Evolutionary conservation across 1,140 invertebrate genomes (phyloP).

Genomic region (Apis cerana): DNA sequence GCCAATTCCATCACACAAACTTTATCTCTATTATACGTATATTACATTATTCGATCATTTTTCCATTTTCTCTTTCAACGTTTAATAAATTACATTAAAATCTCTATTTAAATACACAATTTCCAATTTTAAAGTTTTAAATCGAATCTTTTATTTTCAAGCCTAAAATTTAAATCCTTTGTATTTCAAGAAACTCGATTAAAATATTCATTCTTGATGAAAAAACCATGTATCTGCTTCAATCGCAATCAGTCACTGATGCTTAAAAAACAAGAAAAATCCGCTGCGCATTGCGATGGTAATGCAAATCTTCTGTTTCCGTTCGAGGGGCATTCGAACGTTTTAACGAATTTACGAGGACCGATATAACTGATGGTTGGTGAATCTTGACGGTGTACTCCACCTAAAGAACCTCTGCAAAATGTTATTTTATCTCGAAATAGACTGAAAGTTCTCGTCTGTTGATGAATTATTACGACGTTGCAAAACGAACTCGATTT

Average conservation of each 20-base stretch:
- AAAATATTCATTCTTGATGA: background rate
- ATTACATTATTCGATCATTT: too few relatives aligned
- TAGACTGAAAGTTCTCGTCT: conserved; percentile 5
- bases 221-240: background rate
- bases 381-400: background rate
- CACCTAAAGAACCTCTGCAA: conserved; percentile 15
- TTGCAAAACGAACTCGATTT: background rate
- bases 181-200: background rate
- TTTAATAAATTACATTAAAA: too few relatives aligned
- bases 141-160: too few relatives aligned
- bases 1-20: too few relatives aligned
- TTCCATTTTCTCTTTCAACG: too few relatives aligned
- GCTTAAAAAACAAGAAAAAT: background rate
- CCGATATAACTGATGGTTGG: conserved; percentile 4
- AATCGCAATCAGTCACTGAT: background rate
- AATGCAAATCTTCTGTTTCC: conserved; percentile 37
- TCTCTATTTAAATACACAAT: too few relatives aligned
- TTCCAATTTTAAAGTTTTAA: too few relatives aligned
- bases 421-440: conserved; percentile 39
- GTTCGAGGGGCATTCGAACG: background rate
- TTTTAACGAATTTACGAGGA: conserved; percentile 23
- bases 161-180: too few relatives aligned
- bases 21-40: too few relatives aligned
- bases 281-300: conserved; percentile 5
- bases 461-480: conserved; percentile 20